Base-by-base conservation (phyloP, 2,113 vertebrate genomes). In the Oncorhynchus nerka region DNA sequence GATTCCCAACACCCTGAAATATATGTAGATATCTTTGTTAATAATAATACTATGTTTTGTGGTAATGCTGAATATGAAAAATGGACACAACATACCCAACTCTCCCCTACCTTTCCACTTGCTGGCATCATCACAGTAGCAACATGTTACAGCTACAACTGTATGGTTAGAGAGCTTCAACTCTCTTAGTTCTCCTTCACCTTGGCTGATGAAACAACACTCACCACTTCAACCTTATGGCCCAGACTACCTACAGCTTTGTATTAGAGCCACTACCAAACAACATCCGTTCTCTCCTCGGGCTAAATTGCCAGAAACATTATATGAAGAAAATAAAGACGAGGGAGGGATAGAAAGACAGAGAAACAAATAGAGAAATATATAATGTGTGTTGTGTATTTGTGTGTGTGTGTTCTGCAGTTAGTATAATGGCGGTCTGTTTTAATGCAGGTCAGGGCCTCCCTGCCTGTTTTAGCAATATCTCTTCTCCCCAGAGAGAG, bases 391-490 rank as follows among this genome's bases (percentile, higher is more conserved):
- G 39, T 45, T 45, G 7, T 34, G 39, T 45, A 9, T 45, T 2
- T 45, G 7, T 45, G 39, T 45, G 39, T 68, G 66, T 68, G 67
- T 68, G 67, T 20, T 24, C 13, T 45, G 39, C 39, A 45, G 39
- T 9, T 45, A 45, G 39, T 45, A 45, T 3, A 45, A 45, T 45
- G 39, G 9, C 1, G 9, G 39, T 45, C 39, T 28, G 66, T 75
- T 83, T 77, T 75, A 83, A 68, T 65, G 49, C 48, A 67, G 73
- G 57, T 75, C 71, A 81, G 69, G 75, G 55, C 57, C 73, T 71
- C 32, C 19, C 24, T 11, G 55, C 22, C 45, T 77, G 71, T 68
- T 45, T 77, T 22, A 39, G 51, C 45, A 32, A 73, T 73, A 66
- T 73, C 45, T 80, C 59, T 62, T 62, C 49, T 57, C 55, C 55